These are phyloP conservation scores for Ceratina australensis DNA, from an alignment of 1,140 invertebrate genomes.

Conservation along the genomic window DNA sequence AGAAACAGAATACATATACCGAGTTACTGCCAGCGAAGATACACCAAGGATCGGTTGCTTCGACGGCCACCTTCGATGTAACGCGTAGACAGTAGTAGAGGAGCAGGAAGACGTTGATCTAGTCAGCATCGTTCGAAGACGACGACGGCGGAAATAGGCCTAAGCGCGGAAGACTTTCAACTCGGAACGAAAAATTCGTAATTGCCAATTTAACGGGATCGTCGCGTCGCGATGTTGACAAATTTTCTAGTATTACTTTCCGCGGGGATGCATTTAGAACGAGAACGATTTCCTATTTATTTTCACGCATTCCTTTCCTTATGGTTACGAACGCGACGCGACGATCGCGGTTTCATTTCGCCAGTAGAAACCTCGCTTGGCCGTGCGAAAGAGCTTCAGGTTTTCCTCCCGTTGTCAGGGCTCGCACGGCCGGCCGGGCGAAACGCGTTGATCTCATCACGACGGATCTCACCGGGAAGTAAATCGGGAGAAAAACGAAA, in stretches of 20 bases:
- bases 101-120: conserved; percentile 13
- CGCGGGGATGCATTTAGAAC: too few relatives aligned
- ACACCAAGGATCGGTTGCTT: conserved; percentile 24
- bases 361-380: not conserved
- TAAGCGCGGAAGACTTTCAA: conserved; percentile 37
- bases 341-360: not conserved
- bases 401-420: not conserved
- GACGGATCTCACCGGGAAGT: conserved; percentile 9
- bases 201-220: conserved; percentile 3
- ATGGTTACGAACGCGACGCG: not conserved
- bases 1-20: conserved; percentile 20
- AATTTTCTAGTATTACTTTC: not conserved
- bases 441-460: conserved; percentile 18
- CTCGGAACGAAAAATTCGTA: conserved; percentile 30
- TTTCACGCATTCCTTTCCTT: not conserved
- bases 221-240: not conserved
- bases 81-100: not conserved
- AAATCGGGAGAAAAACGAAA: not conserved
- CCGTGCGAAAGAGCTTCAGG: not conserved
- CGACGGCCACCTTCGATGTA: conserved; percentile 25
- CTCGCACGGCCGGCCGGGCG: conserved; percentile 10
- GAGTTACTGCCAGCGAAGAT: conserved; percentile 57
- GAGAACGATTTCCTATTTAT: not conserved
- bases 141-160: conserved; percentile 46
- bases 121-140: conserved; percentile 45